Evolutionary conservation across 2,113 vertebrate species (phyloP).

Genomic region (Anhinga rufa): DNA sequence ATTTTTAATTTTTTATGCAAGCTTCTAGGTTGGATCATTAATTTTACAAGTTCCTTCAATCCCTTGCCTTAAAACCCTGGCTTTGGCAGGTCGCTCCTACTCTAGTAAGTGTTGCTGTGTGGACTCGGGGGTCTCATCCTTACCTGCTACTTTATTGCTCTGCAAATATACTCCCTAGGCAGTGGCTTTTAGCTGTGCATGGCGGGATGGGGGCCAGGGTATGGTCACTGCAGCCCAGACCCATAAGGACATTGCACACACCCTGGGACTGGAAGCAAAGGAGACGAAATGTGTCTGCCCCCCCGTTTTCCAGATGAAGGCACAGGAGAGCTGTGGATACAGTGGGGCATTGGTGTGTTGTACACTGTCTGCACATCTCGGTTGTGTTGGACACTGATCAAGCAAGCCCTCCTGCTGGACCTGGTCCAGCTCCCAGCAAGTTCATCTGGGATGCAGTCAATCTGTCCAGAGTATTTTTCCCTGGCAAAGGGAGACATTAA

Average conservation of each 20-base stretch:
- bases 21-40: constrained; percentile 5
- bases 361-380: neutral
- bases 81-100: neutral
- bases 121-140: neutral
- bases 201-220: no score
- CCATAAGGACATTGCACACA: no score
- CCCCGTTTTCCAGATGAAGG: neutral
- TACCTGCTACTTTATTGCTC: neutral
- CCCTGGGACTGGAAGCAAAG: neutral
- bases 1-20: constrained; percentile 56
- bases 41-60: constrained; percentile 12
- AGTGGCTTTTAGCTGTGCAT: neutral
- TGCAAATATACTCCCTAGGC: neutral
- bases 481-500: neutral
- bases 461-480: neutral
- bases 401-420: no score
- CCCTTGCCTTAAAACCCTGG: neutral
- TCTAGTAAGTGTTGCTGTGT: neutral
- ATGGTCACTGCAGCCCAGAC: neutral
- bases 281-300: neutral
- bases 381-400: no score
- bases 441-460: neutral
- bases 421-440: neutral
- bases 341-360: neutral
- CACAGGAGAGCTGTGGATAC: neutral